phyloP scores from a whole-genome alignment of 2,888 invertebrate genomes.

The Eupithecia tripunctaria region DNA sequence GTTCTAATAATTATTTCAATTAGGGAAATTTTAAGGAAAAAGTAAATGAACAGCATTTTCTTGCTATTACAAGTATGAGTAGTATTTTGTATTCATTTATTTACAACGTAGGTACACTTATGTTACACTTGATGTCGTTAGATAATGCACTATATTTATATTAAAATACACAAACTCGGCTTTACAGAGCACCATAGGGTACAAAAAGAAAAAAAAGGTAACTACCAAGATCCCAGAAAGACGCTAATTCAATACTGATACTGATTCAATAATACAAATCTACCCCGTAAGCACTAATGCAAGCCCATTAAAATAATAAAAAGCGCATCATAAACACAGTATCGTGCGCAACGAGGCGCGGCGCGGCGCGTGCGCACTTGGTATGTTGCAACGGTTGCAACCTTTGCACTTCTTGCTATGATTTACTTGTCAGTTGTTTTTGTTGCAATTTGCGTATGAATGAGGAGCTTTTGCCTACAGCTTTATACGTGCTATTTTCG shows the following conservation, averaged over 20 bases:
- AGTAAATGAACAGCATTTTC: no score
- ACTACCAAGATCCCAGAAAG: not conserved
- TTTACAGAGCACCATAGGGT: no score
- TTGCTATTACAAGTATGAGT: no score
- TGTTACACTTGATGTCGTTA: no score
- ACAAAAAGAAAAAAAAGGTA: no score
- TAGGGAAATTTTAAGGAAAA: no score
- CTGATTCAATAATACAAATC: conserved; percentile 8
- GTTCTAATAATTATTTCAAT: no score
- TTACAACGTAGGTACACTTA: no score
- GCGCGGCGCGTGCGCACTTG: conserved; percentile 20
- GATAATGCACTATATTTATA: no score
- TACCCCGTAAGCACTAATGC: conserved; percentile 3
- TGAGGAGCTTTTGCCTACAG: not conserved
- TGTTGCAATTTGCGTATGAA: conserved; percentile 16
- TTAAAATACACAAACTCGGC: no score
- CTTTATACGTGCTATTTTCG: not conserved
- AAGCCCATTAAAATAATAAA: conserved; percentile 22
- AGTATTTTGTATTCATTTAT: no score
- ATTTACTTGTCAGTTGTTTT: conserved; percentile 15
- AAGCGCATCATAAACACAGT: conserved; percentile 20
- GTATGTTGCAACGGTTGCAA: conserved; percentile 18
- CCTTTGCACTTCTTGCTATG: conserved; percentile 32
- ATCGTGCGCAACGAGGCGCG: conserved; percentile 14
- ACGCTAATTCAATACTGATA: not conserved